These are phyloP conservation scores for Chloropsis cyanopogon DNA, from an alignment of 2,113 vertebrate species.

Conservation along the genomic window DNA sequence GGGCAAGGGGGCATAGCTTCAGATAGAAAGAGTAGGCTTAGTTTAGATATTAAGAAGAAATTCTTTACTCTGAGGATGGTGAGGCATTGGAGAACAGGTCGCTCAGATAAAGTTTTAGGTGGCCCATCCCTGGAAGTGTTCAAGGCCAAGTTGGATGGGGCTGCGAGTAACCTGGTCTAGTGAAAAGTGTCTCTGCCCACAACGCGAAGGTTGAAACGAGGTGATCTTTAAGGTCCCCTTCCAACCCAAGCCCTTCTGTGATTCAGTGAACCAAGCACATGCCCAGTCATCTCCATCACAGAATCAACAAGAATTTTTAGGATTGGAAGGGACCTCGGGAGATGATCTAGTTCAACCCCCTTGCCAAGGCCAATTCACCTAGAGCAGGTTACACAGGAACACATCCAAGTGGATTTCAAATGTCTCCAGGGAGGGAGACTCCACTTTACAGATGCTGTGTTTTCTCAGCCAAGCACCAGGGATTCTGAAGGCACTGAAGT, in stretches of 20 bases:
- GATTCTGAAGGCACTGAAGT: neutral
- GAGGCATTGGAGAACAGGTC: neutral
- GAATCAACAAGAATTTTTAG: neutral
- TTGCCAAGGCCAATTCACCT: neutral
- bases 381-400: neutral
- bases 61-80: neutral
- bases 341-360: neutral
- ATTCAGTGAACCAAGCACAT: neutral
- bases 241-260: neutral
- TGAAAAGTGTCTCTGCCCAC: neutral
- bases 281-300: fast-evolving
- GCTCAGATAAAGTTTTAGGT: neutral
- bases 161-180: neutral
- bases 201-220: fast-evolving
- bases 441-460: neutral
- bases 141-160: neutral
- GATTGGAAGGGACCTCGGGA: neutral
- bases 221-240: neutral
- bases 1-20: no score
- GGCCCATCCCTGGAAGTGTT: neutral
- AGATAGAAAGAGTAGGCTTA: fast-evolving
- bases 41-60: neutral
- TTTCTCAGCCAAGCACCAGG: neutral
- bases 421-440: neutral
- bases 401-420: neutral